Conservation (phyloP, 2,113 vertebrate genomes). For the Cathartes aura region DNA sequence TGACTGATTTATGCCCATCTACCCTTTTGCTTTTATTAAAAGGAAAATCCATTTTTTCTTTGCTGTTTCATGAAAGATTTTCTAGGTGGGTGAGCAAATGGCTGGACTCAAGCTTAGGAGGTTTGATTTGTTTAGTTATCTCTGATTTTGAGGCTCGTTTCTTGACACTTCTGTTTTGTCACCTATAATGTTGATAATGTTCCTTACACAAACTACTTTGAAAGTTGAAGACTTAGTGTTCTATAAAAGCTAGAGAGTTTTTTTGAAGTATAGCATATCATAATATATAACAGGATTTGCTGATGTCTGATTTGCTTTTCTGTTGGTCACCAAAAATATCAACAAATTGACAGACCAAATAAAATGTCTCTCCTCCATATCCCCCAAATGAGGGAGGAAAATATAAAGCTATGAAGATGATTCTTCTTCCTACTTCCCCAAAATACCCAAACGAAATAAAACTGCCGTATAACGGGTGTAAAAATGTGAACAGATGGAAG, state of each 20-base stretch:
- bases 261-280: background rate
- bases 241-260: background rate
- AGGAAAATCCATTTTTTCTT: background rate
- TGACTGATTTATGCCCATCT: background rate
- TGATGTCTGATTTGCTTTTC: background rate
- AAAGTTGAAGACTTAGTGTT: background rate
- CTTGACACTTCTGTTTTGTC: background rate
- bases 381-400: background rate
- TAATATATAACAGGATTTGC: background rate
- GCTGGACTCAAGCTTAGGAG: background rate
- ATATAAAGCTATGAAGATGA: background rate
- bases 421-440: background rate
- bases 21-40: background rate
- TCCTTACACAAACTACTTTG: background rate
- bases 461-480: background rate
- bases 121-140: background rate
- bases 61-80: background rate
- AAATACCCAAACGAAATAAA: background rate
- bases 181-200: background rate
- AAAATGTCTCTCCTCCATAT: background rate
- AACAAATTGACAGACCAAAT: background rate
- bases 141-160: background rate
- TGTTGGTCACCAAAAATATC: background rate
- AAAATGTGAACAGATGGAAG: constrained; percentile 76
- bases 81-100: background rate